Evolutionary conservation across 2,113 vertebrate genomes (phyloP).

Genomic region (Vulpes ferrilata): DNA sequence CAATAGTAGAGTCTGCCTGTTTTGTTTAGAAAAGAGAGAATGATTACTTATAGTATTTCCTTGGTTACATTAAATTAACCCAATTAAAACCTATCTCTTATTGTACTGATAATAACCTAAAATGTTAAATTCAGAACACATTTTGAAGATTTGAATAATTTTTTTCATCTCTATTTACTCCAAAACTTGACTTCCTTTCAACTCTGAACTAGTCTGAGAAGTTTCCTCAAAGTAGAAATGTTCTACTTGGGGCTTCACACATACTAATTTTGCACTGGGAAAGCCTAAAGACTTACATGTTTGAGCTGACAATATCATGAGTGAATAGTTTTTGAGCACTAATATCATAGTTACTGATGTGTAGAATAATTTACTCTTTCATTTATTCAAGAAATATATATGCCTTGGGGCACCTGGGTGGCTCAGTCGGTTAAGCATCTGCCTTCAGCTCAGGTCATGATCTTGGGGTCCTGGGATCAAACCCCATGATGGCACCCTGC

Average conservation of each 20-base stretch:
- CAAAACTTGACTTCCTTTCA: constrained; percentile 12
- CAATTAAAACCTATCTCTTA: not conserved
- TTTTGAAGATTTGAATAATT: constrained; percentile 41
- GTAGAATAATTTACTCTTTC: constrained; percentile 32
- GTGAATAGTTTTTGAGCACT: constrained; percentile 11
- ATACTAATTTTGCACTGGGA: constrained; percentile 30
- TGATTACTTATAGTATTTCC: not conserved
- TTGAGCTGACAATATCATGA: not conserved
- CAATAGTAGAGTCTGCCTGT: not conserved
- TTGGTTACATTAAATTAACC: not conserved
- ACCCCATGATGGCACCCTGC: too few species aligned
- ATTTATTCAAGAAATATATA: constrained; percentile 37
- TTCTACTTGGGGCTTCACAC: not conserved
- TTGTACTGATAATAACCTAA: constrained; percentile 1
- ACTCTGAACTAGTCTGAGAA: not conserved
- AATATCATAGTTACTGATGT: constrained; percentile 1
- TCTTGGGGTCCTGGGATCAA: too few species aligned
- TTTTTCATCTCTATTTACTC: constrained; percentile 30
- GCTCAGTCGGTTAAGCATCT: too few species aligned
- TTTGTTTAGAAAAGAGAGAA: constrained; percentile 56
- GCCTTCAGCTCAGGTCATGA: too few species aligned
- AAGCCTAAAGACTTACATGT: constrained; percentile 12
- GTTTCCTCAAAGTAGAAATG: constrained; percentile 5
- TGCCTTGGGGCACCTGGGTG: not conserved
- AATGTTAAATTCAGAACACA: constrained; percentile 40